Conservation (phyloP, 2,888 invertebrate genomes). For the Clusia tigrina region DNA sequence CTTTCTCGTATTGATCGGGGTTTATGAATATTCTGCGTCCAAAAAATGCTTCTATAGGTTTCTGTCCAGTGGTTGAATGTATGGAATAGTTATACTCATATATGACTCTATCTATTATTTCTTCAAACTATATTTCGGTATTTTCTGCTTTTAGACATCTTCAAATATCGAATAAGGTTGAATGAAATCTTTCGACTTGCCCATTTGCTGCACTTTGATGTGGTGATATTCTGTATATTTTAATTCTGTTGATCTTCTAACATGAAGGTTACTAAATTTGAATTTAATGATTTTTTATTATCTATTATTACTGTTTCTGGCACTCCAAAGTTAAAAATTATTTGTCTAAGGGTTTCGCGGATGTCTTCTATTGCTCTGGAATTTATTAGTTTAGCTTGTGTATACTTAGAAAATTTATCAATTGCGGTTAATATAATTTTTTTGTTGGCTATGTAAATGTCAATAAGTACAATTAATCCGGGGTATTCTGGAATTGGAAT, state of each 20-base stretch:
- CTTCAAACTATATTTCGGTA: too few species aligned
- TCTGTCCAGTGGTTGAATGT: too few species aligned
- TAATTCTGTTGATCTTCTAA: background rate
- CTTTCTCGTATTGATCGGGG: too few species aligned
- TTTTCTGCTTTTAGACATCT: too few species aligned
- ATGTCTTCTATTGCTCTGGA: background rate
- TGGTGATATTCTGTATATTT: background rate
- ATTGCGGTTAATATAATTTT: background rate
- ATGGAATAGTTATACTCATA: too few species aligned
- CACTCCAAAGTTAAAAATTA: background rate
- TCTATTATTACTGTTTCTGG: background rate
- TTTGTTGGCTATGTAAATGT: background rate
- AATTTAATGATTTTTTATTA: background rate
- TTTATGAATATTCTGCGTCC: too few species aligned
- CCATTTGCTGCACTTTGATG: too few species aligned
- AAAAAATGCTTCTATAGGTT: too few species aligned
- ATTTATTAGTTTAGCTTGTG: background rate
- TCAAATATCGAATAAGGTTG: too few species aligned
- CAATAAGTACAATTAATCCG: background rate
- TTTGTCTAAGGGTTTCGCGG: too few species aligned
- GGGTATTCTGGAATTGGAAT: background rate
- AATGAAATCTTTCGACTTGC: too few species aligned
- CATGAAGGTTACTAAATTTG: background rate
- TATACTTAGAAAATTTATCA: background rate
- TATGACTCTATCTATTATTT: too few species aligned